Evolutionary conservation across 2,113 vertebrate species (phyloP).

Genomic region (Asarcornis scutulata): DNA sequence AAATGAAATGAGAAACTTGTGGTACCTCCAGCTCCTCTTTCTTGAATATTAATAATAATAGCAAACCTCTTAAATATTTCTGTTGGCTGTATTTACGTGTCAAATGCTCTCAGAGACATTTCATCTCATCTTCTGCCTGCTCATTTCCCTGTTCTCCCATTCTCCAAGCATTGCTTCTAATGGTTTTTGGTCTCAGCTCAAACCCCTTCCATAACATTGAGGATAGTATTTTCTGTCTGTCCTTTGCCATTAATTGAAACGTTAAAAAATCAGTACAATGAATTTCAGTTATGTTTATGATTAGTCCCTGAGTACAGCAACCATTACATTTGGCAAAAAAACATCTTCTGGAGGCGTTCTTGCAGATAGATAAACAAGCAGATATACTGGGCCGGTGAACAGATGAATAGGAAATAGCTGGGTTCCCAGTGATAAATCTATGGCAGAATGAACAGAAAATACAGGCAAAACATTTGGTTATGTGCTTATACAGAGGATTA

Average conservation of each 20-base stretch:
- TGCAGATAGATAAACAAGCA: conserved; percentile 43
- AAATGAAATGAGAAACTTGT: neutral
- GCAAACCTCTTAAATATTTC: conserved; percentile 8
- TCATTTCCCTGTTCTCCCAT: conserved; percentile 24
- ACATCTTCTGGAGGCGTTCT: conserved; percentile 40
- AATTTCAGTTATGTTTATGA: conserved; percentile 64
- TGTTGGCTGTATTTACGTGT: neutral
- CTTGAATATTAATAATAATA: neutral
- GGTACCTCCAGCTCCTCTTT: neutral
- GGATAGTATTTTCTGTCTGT: neutral
- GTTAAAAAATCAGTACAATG: conserved; percentile 26
- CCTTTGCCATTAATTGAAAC: conserved; percentile 26
- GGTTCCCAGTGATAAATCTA: conserved; percentile 27
- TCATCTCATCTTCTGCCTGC: conserved; percentile 17
- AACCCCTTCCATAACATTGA: neutral
- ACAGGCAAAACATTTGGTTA: conserved; percentile 54
- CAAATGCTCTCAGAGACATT: conserved; percentile 25
- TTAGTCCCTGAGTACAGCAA: conserved; percentile 40
- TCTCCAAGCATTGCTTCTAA: neutral
- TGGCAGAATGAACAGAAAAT: conserved; percentile 12
- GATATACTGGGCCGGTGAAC: neutral
- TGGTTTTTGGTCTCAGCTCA: neutral
- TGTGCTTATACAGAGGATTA: conserved; percentile 32
- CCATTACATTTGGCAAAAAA: conserved; percentile 24
- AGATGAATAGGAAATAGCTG: conserved; percentile 58